Evolutionary conservation across 1,140 invertebrate species (phyloP).

Genomic region (Branchinecta lindahli): DNA sequence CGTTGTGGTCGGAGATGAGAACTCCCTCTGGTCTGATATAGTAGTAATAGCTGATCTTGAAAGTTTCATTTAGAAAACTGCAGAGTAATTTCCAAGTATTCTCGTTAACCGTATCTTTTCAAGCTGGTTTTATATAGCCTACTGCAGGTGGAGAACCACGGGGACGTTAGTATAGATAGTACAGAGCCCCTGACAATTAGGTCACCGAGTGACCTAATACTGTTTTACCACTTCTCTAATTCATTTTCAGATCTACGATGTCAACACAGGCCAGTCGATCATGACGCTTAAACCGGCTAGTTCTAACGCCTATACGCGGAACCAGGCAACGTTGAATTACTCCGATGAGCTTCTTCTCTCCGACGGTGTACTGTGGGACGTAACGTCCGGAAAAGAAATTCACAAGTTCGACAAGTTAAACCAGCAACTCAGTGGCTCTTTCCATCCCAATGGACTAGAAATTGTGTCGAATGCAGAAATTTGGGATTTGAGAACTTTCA

Average conservation of each 20-base stretch:
- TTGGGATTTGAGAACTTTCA: constrained; percentile 91
- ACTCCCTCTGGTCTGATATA: too few species aligned
- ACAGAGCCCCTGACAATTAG: too few species aligned
- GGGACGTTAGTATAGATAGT: too few species aligned
- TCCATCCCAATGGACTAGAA: constrained; percentile 92
- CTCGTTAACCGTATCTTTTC: too few species aligned
- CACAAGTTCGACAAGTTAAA: constrained; percentile 98
- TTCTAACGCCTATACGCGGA: constrained; percentile 83
- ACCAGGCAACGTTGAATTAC: constrained; percentile 82
- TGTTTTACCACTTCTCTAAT: too few species aligned
- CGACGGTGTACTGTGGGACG: constrained; percentile 93
- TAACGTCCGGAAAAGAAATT: constrained; percentile 64
- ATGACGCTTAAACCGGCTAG: constrained; percentile 56
- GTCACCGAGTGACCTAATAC: too few species aligned
- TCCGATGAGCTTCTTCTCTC: constrained; percentile 83
- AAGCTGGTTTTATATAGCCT: too few species aligned
- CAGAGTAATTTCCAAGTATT: too few species aligned
- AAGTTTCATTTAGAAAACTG: too few species aligned
- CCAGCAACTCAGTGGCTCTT: constrained; percentile 81
- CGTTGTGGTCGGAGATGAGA: too few species aligned
- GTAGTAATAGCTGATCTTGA: too few species aligned
- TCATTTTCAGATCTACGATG: constrained; percentile 67
- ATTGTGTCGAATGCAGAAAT: constrained; percentile 41
- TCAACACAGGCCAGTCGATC: constrained; percentile 57
- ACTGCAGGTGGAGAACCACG: too few species aligned